These are phyloP conservation scores for Scaptomyza reducta DNA, from an alignment of 2,888 invertebrate genomes.

Conservation along the genomic window DNA sequence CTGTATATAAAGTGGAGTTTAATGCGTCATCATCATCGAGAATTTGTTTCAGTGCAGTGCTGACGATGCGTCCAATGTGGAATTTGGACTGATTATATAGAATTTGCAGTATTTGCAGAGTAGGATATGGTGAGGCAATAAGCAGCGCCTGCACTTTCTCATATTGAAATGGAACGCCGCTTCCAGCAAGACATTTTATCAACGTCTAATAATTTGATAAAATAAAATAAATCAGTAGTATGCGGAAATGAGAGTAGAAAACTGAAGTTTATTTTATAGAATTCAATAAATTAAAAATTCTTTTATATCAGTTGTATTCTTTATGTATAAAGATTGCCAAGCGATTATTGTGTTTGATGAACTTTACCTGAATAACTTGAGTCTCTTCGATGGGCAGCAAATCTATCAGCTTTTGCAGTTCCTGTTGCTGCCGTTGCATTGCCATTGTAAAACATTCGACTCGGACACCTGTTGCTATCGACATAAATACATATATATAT, in stretches of 20 bases:
- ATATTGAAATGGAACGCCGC: conserved; percentile 19
- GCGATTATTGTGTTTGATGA: neutral
- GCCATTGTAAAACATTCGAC: conserved; percentile 28
- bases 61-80: conserved; percentile 51
- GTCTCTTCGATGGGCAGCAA: conserved; percentile 59
- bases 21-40: conserved; percentile 42
- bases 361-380: conserved; percentile 57
- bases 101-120: conserved; percentile 60
- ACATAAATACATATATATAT: neutral
- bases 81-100: conserved; percentile 48
- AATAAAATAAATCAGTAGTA: neutral
- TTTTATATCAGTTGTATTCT: neutral
- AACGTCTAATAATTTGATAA: conserved; percentile 35
- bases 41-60: conserved; percentile 46
- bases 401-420: conserved; percentile 56
- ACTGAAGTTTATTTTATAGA: neutral
- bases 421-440: conserved; percentile 40
- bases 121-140: conserved; percentile 60
- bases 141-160: conserved; percentile 48
- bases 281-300: neutral
- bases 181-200: conserved; percentile 43
- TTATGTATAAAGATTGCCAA: neutral
- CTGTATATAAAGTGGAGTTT: neutral
- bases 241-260: neutral
- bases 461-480: conserved; percentile 48